Conservation (phyloP, 2,797 vertebrate genomes). For the Crenuchus spilurus region DNA sequence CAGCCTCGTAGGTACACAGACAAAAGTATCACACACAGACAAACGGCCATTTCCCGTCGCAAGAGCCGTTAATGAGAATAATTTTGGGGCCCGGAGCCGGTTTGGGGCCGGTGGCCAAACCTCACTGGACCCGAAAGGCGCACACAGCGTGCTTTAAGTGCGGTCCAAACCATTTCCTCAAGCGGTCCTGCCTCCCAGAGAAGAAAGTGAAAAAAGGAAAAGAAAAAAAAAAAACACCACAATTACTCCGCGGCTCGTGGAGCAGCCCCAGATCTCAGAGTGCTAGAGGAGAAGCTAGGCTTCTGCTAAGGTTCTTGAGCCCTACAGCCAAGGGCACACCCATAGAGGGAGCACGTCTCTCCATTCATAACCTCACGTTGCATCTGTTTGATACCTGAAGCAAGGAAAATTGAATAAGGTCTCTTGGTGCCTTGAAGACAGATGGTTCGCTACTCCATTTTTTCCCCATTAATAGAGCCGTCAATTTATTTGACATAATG, state of each 20-base stretch:
- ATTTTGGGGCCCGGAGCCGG: conserved; percentile 74
- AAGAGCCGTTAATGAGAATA: conserved; percentile 76
- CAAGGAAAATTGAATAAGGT: background rate
- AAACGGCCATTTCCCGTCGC: conserved; percentile 70
- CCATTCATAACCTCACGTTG: conserved; percentile 15
- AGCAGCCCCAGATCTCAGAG: conserved; percentile 51
- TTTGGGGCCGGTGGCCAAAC: conserved; percentile 67
- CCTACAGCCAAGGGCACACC: conserved; percentile 18
- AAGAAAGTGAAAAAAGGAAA: conserved; percentile 46
- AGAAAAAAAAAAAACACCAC: conserved; percentile 57
- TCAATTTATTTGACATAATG: conserved; percentile 34
- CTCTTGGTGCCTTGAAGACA: conserved; percentile 3
- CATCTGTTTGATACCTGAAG: conserved; percentile 14
- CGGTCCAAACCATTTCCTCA: conserved; percentile 73
- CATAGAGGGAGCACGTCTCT: background rate
- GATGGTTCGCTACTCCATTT: conserved; percentile 6
- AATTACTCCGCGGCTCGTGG: conserved; percentile 66
- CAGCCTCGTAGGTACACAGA: conserved; percentile 48
- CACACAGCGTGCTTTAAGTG: conserved; percentile 62
- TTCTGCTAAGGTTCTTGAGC: conserved; percentile 43
- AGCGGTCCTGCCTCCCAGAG: conserved; percentile 64
- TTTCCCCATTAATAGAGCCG: background rate
- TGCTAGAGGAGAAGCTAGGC: conserved; percentile 47
- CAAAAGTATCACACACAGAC: conserved; percentile 64
- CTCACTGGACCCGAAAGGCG: conserved; percentile 66